These are phyloP conservation scores for Sprattus sprattus DNA, from an alignment of 2,113 vertebrate species.

Conservation along the genomic window DNA sequence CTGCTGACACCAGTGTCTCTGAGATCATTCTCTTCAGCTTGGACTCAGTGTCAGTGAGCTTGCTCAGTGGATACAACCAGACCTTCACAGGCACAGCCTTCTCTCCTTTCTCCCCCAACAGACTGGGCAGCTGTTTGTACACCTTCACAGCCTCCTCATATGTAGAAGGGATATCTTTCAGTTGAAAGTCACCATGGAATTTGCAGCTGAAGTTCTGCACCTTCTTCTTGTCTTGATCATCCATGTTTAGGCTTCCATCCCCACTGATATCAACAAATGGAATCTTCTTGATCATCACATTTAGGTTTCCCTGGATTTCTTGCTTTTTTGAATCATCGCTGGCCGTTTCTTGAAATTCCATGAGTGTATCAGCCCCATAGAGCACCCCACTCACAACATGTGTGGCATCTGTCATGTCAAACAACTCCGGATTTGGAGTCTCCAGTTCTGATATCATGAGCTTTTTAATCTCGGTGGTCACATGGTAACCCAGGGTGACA, in stretches of 20 bases:
- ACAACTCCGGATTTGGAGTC: too few relatives aligned
- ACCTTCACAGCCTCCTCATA: background rate
- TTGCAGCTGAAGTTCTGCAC: background rate
- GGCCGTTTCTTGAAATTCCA: too few relatives aligned
- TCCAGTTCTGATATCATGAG: too few relatives aligned
- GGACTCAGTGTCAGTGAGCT: background rate
- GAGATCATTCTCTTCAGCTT: too few relatives aligned
- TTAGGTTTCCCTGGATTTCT: too few relatives aligned
- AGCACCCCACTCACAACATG: too few relatives aligned
- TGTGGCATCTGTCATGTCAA: too few relatives aligned
- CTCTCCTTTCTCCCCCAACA: background rate
- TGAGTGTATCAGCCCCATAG: too few relatives aligned
- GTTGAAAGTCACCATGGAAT: background rate
- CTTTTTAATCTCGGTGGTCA: too few relatives aligned
- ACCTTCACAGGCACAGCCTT: background rate
- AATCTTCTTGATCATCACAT: constrained; percentile 42
- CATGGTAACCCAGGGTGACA: too few relatives aligned
- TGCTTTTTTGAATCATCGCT: too few relatives aligned
- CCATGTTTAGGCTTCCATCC: background rate
- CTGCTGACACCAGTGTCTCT: too few relatives aligned
- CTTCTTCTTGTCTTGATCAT: background rate
- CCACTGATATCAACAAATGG: background rate
- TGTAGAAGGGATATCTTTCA: background rate
- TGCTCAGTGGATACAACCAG: background rate
- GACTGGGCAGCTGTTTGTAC: background rate